Conservation (phyloP, 2,113 vertebrate species). For the Peucedramus taeniatus region DNA sequence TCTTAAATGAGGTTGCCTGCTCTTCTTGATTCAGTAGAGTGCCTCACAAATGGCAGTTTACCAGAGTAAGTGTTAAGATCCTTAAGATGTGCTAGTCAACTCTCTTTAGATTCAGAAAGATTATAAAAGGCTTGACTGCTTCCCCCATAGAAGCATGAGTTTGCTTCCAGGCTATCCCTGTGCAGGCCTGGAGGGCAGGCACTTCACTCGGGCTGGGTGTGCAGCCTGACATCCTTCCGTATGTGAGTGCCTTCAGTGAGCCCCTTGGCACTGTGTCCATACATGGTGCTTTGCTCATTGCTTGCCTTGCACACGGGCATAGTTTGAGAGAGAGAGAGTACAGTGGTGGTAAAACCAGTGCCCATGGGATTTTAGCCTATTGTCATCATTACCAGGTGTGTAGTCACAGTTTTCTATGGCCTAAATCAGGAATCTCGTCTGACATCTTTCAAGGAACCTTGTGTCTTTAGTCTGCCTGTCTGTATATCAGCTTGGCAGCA, state of each 20-base stretch:
- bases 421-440: background rate
- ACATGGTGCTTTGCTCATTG: background rate
- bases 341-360: background rate
- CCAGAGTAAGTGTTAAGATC: background rate
- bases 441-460: background rate
- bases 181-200: background rate
- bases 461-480: background rate
- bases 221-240: accelerated
- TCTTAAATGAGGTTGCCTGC: background rate
- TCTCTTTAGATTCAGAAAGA: background rate
- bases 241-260: background rate
- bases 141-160: background rate
- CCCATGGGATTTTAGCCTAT: background rate
- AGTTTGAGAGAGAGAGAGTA: background rate
- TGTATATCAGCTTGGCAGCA: background rate
- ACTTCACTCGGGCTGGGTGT: background rate
- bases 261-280: background rate
- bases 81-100: background rate
- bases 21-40: background rate
- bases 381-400: background rate
- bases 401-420: background rate
- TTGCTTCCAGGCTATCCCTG: background rate
- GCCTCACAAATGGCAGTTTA: background rate
- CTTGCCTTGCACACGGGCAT: accelerated
- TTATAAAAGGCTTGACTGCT: background rate